Conservation (phyloP, 2,888 invertebrate genomes). For the Vannuccia rotundouncinata region DNA sequence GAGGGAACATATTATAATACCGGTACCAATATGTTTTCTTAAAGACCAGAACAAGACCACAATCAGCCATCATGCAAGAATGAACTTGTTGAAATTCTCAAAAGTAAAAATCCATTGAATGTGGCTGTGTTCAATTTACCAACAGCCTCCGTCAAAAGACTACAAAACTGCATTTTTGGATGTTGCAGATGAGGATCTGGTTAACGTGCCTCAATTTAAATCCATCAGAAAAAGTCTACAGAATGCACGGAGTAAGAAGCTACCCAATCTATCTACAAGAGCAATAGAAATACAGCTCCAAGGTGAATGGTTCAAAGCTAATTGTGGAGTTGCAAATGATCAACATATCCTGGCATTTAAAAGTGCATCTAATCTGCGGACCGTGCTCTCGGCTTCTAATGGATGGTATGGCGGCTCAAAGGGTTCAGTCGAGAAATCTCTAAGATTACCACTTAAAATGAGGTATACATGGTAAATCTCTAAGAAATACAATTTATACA, state of each 20-base stretch:
- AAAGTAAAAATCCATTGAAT: not conserved
- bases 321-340: not conserved
- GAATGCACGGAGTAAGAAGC: not conserved
- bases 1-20: not conserved
- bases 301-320: not conserved
- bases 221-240: not conserved
- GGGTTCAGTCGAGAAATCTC: too few species aligned
- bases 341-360: not conserved
- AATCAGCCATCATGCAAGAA: not conserved
- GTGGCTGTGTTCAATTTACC: not conserved
- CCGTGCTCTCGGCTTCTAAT: too few species aligned
- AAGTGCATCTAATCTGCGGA: not conserved
- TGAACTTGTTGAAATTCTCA: too few species aligned
- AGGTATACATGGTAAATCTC: too few species aligned
- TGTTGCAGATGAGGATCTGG: not conserved
- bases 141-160: not conserved
- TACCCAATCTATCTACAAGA: not conserved
- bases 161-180: not conserved
- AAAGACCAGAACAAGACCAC: not conserved
- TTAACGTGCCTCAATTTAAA: not conserved
- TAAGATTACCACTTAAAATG: too few species aligned
- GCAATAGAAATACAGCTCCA: not conserved
- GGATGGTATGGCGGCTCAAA: too few species aligned
- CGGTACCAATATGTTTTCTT: not conserved
- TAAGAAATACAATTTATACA: too few species aligned